Evolutionary conservation across 2,797 vertebrate genomes (phyloP).

Genomic region (Poeciliopsis gracilis): DNA sequence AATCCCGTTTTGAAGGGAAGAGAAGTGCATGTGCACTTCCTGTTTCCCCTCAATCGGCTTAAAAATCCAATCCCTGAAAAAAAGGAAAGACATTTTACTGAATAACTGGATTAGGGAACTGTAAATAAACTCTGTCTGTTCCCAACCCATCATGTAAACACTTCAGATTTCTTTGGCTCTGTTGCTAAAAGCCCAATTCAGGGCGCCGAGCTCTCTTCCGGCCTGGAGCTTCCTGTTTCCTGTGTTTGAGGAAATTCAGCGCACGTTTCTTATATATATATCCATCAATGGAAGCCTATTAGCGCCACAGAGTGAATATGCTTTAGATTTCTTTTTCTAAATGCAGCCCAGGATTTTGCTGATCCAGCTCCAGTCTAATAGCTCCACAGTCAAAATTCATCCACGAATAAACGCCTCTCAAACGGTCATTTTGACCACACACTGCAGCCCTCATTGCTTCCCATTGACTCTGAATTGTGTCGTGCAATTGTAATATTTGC

Average conservation of each 20-base stretch:
- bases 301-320: constrained; percentile 25
- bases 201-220: constrained; percentile 45
- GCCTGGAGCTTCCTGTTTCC: constrained; percentile 57
- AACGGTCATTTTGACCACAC: background rate
- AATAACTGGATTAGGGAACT: constrained; percentile 40
- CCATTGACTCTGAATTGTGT: constrained; percentile 17
- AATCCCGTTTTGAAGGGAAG: constrained; percentile 33
- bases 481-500: constrained; percentile 2
- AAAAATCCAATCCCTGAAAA: constrained; percentile 26
- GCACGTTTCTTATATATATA: constrained; percentile 44
- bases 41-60: constrained; percentile 22
- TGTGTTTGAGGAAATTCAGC: constrained; percentile 60
- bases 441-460: constrained; percentile 8
- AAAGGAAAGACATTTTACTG: background rate
- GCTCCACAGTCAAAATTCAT: constrained; percentile 15
- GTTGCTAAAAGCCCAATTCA: constrained; percentile 10
- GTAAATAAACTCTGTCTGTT: constrained; percentile 21
- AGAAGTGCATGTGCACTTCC: constrained; percentile 28
- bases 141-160: constrained; percentile 20
- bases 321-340: constrained; percentile 21
- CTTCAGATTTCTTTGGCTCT: constrained; percentile 32
- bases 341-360: background rate
- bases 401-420: background rate
- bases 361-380: background rate
- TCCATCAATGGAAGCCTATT: constrained; percentile 31